Percentiles rank a stretch among this genome's conserved stretches.
phyloP scores from a whole-genome alignment of 1,140 invertebrate genomes.

The Drosophila jambulina region DNA sequence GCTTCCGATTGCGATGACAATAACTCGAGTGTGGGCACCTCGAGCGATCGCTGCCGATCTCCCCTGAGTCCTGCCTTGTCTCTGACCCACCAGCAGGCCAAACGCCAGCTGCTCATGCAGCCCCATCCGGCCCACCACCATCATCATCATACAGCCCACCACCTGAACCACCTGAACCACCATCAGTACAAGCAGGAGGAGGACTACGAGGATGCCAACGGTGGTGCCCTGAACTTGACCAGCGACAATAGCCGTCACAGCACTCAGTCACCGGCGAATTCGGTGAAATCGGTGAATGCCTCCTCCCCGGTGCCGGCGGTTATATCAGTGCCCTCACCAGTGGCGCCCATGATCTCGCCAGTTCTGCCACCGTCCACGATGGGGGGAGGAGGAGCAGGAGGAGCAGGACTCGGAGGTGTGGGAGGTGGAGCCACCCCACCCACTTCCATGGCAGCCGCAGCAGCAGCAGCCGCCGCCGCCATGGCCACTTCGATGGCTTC shows the following conservation, averaged over 20 bases:
- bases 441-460: slow-evolving; percentile 59
- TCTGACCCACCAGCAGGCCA: slow-evolving; percentile 69
- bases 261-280: slow-evolving; percentile 74
- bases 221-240: slow-evolving; percentile 78
- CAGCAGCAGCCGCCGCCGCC: slow-evolving; percentile 63
- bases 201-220: slow-evolving; percentile 72
- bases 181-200: slow-evolving; percentile 69
- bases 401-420: not conserved
- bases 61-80: slow-evolving; percentile 67
- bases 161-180: slow-evolving; percentile 38
- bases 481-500: slow-evolving; percentile 25
- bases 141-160: slow-evolving; percentile 31
- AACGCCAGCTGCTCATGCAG: slow-evolving; percentile 66
- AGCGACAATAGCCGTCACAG: slow-evolving; percentile 83
- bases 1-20: slow-evolving; percentile 83
- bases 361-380: slow-evolving; percentile 35
- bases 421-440: slow-evolving; percentile 22
- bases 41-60: slow-evolving; percentile 79
- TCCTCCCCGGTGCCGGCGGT: slow-evolving; percentile 42
- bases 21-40: slow-evolving; percentile 78
- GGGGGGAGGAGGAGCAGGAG: slow-evolving; percentile 11
- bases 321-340: slow-evolving; percentile 29
- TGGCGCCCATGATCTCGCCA: slow-evolving; percentile 54
- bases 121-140: slow-evolving; percentile 65
- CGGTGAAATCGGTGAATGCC: slow-evolving; percentile 59